These are phyloP conservation scores for Melopsittacus undulatus DNA, from an alignment of 2,797 vertebrate genomes.

Conservation along the genomic window DNA sequence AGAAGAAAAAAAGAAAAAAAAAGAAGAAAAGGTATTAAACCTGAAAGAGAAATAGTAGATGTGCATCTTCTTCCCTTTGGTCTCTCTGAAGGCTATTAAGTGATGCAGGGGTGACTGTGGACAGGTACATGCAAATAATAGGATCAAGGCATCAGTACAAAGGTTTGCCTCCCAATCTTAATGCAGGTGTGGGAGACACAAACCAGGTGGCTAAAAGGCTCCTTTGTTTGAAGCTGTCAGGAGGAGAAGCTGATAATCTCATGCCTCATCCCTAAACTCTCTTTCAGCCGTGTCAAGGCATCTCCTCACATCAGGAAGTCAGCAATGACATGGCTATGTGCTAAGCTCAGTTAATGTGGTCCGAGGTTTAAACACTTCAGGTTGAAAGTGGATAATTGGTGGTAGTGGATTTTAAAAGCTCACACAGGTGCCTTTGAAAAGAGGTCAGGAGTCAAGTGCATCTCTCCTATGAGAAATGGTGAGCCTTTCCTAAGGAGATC, in stretches of 20 bases:
- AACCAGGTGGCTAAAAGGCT: slow-evolving; percentile 89
- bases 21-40: slow-evolving; percentile 26
- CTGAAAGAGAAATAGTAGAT: slow-evolving; percentile 66
- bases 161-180: slow-evolving; percentile 76
- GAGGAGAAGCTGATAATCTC: slow-evolving; percentile 88
- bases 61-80: slow-evolving; percentile 66
- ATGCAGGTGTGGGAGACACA: slow-evolving; percentile 93
- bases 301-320: slow-evolving; percentile 86
- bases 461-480: slow-evolving; percentile 82
- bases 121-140: slow-evolving; percentile 80
- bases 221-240: slow-evolving; percentile 95
- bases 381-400: slow-evolving; percentile 94
- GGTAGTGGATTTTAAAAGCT: slow-evolving; percentile 86
- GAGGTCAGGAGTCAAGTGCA: slow-evolving; percentile 96
- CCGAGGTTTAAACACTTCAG: slow-evolving; percentile 85
- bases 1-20: rapidly evolving
- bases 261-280: slow-evolving; percentile 80
- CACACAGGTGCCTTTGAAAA: slow-evolving; percentile 91
- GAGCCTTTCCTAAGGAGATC: slow-evolving; percentile 80
- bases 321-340: slow-evolving; percentile 82
- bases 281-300: slow-evolving; percentile 83
- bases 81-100: slow-evolving; percentile 75
- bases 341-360: slow-evolving; percentile 85
- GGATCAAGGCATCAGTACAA: slow-evolving; percentile 78
- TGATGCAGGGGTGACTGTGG: slow-evolving; percentile 67